A percentile compares a stretch with the other conserved stretches of the same genome.
These are phyloP conservation scores for Lordiphosa mommai DNA, from an alignment of 1,140 invertebrate species.

Conservation along the genomic window DNA sequence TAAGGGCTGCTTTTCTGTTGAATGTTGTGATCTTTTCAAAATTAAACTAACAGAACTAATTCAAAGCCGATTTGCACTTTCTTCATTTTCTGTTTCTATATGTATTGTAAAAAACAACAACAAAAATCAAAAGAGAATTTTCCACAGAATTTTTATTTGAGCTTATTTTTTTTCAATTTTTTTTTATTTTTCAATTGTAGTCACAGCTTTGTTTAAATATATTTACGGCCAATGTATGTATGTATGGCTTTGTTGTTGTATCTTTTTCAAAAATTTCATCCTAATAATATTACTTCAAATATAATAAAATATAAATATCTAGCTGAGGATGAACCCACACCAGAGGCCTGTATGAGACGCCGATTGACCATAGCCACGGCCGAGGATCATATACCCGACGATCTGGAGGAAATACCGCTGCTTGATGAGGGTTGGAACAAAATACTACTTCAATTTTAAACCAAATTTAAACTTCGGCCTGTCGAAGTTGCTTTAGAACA, in stretches of 20 bases:
- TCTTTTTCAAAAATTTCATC: constrained; percentile 17
- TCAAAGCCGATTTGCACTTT: constrained; percentile 63
- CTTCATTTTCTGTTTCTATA: constrained; percentile 43
- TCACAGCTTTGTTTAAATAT: constrained; percentile 64
- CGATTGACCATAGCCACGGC: constrained; percentile 70
- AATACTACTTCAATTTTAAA: constrained; percentile 5
- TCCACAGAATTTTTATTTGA: constrained; percentile 9
- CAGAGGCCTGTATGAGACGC: constrained; percentile 63
- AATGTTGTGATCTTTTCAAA: constrained; percentile 15
- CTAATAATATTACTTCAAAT: constrained; percentile 33
- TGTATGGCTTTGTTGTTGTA: constrained; percentile 64
- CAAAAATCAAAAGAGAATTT: background rate
- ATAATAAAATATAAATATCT: constrained; percentile 10
- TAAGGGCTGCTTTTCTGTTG: constrained; percentile 6
- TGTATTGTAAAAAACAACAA: background rate
- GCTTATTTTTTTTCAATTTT: constrained; percentile 40
- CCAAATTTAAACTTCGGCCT: constrained; percentile 34
- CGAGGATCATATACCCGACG: constrained; percentile 64
- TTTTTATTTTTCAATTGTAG: constrained; percentile 57
- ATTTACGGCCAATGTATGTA: constrained; percentile 70
- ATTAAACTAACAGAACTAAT: constrained; percentile 6
- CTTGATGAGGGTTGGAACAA: constrained; percentile 70
- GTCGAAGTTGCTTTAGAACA: constrained; percentile 24
- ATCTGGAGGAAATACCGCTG: constrained; percentile 58
- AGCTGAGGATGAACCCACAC: constrained; percentile 52